A percentile compares a stretch with the other conserved stretches of the same genome.
phyloP scores from a whole-genome alignment of 1,140 invertebrate species.

The Cryptotermes secundus region DNA sequence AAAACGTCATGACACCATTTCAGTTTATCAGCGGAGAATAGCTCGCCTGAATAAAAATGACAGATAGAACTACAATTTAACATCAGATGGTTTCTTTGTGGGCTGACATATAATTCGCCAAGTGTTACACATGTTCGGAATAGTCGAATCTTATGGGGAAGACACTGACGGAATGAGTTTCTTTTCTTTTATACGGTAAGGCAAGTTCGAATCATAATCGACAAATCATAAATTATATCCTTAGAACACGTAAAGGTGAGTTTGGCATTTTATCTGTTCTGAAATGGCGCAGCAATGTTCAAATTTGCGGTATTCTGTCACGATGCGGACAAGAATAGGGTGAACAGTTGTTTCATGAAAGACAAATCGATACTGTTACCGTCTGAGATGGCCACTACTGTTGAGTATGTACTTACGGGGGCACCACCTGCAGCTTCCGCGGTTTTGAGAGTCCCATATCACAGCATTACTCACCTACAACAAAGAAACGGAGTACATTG shows the following conservation, averaged over 20 bases:
- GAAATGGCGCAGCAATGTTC: not conserved
- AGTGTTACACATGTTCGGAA: too few species aligned
- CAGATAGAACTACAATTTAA: too few species aligned
- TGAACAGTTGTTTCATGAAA: not conserved
- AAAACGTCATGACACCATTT: too few species aligned
- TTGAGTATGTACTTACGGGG: not conserved
- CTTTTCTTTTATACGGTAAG: too few species aligned
- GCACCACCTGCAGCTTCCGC: not conserved
- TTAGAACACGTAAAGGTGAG: not conserved
- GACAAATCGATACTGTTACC: conserved; percentile 10
- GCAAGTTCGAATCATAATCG: not conserved
- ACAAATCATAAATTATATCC: not conserved
- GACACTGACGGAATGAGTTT: too few species aligned
- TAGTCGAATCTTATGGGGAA: too few species aligned
- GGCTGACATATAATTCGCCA: too few species aligned
- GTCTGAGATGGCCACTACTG: not conserved
- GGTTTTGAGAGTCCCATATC: not conserved
- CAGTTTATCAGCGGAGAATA: too few species aligned
- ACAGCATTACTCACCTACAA: not conserved
- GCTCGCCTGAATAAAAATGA: too few species aligned
- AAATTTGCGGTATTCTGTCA: not conserved
- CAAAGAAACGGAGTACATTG: not conserved
- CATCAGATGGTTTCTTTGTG: too few species aligned
- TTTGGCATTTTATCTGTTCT: not conserved
- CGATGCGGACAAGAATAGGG: not conserved